These are phyloP conservation scores for Andrena dorsata DNA, from an alignment of 2,888 invertebrate species.

Conservation along the genomic window DNA sequence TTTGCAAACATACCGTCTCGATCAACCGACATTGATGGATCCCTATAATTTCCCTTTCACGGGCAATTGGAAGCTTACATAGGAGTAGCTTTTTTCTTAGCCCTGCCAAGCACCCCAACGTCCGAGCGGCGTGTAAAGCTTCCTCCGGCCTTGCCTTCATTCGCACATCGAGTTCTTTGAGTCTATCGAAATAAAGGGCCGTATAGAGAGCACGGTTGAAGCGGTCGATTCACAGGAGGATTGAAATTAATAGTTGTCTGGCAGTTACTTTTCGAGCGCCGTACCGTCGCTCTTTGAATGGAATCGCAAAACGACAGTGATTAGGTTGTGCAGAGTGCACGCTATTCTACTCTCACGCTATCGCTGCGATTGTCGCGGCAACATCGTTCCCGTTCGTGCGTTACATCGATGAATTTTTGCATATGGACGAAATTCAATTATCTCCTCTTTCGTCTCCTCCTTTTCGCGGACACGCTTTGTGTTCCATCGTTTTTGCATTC, in stretches of 20 bases:
- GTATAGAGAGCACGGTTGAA: background rate
- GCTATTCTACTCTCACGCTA: conserved; percentile 23
- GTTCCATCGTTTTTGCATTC: conserved; percentile 14
- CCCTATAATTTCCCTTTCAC: conserved; percentile 37
- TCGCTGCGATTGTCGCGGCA: conserved; percentile 9
- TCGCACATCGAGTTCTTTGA: conserved; percentile 31
- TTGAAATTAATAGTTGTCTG: conserved; percentile 49
- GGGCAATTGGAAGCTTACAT: conserved; percentile 32
- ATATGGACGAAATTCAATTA: conserved; percentile 25
- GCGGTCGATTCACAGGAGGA: conserved; percentile 27
- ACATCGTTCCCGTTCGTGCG: background rate
- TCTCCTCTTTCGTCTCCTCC: background rate
- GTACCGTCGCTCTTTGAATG: conserved; percentile 9
- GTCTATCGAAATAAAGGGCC: conserved; percentile 4
- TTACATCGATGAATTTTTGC: conserved; percentile 1
- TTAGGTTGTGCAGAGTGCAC: conserved; percentile 7
- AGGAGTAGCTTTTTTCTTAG: conserved; percentile 27
- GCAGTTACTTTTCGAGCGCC: conserved; percentile 12
- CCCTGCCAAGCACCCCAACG: conserved; percentile 17
- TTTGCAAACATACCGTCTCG: conserved; percentile 18
- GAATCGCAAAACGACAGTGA: conserved; percentile 5
- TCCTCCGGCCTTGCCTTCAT: conserved; percentile 6
- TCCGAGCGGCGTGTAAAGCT: conserved; percentile 9
- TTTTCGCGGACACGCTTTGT: background rate
- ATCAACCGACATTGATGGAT: conserved; percentile 42